Evolutionary conservation across 1,140 invertebrate genomes (phyloP).

Genomic region (Lethrus apterus): DNA sequence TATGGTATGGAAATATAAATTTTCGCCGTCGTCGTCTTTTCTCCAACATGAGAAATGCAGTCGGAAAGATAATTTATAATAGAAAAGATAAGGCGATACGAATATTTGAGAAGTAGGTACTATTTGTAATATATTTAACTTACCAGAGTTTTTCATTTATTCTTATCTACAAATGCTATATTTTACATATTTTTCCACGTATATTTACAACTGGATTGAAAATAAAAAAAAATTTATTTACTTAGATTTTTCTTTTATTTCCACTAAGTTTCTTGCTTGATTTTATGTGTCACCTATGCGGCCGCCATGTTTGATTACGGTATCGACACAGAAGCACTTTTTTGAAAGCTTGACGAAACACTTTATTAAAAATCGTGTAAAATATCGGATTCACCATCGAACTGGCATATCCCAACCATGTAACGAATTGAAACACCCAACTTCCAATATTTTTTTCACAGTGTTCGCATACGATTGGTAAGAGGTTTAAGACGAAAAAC

Average conservation of each 20-base stretch:
- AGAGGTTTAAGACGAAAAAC: slow-evolving; percentile 83
- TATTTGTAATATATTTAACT: not conserved
- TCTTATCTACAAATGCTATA: too few species aligned
- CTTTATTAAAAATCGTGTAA: slow-evolving; percentile 92
- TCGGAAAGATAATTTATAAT: not conserved
- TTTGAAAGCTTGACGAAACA: slow-evolving; percentile 84
- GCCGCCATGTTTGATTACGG: slow-evolving; percentile 51
- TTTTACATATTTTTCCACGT: slow-evolving; percentile 12
- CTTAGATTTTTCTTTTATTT: not conserved
- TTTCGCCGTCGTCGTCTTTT: not conserved
- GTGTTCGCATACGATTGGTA: slow-evolving; percentile 68
- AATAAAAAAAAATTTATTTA: not conserved
- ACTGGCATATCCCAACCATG: slow-evolving; percentile 88
- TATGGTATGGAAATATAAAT: slow-evolving; percentile 8
- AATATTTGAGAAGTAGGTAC: not conserved
- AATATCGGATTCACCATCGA: slow-evolving; percentile 92
- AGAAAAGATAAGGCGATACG: not conserved
- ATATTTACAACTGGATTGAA: not conserved
- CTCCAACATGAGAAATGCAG: not conserved
- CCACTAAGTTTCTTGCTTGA: not conserved
- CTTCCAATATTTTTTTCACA: slow-evolving; percentile 66
- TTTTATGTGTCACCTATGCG: slow-evolving; percentile 36
- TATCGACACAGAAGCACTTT: slow-evolving; percentile 78
- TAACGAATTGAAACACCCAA: slow-evolving; percentile 76
- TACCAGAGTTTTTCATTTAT: not conserved